Base-by-base conservation (phyloP, 2,113 vertebrate species). In the Callithrix jacchus region DNA sequence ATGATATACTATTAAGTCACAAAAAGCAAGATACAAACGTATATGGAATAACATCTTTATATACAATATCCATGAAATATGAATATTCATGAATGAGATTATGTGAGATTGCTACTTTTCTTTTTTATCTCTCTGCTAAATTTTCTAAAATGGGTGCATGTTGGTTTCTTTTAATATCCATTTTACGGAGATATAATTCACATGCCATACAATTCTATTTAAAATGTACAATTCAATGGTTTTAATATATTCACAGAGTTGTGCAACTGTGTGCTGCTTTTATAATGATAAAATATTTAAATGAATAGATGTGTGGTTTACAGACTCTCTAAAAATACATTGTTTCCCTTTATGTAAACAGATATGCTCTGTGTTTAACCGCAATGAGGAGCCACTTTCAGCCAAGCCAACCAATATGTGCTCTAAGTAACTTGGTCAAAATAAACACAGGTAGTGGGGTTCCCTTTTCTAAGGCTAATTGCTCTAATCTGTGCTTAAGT, bases 111-210 rank as follows among this genome's bases (percentile, higher is more conserved):
- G 8, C 74, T 64, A 52, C 9, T 45, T 81, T 23, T 25, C 30
- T 40, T 45, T 76, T 85, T 81, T 23, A 80, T 30, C 23, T 88
- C 84, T 89, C 45, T 83, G 49, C 73, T 81, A 89, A 49, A 89
- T 88, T 95, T 91, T 64, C 52, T 64, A 71, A 16, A 91, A n/a
- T 27, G 13, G 70, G 37, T 35, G 0, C 6, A 66, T 52, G 30
- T 3, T 58, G 9, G 16, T 42, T 91, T 92, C 23, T 90, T 89
- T 85, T 73, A 74, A 52, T 12, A 87, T n/a, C 8, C 64, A 45
- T 58, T 76, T 94, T 73, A 87, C 1, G 74, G 47, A 94, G 64
- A 91, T 93, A 77, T n/a, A 80, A 85, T 56, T 77, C 27, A n/a
- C 12, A 27, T 56, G 61, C 45, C 77, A 68, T 18, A 54, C 9